phyloP scores from a whole-genome alignment of 2,888 invertebrate genomes.

The Koerneria pararmatus region DNA sequence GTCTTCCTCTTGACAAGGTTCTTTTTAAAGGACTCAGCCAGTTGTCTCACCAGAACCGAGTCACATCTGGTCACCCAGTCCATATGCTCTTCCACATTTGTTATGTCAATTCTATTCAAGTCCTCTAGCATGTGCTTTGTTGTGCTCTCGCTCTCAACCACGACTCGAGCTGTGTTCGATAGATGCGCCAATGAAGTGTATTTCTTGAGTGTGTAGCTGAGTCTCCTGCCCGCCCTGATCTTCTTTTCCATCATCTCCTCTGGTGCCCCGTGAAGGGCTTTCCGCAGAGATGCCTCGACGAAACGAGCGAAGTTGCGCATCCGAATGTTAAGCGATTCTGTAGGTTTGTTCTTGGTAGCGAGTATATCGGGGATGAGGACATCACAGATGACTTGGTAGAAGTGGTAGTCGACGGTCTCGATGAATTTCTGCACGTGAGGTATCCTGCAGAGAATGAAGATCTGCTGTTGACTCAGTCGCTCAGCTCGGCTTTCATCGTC shows the following conservation, averaged over 20 bases:
- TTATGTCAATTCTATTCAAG: slow-evolving; percentile 93
- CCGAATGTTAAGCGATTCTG: slow-evolving; percentile 13
- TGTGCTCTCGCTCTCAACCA: slow-evolving; percentile 87
- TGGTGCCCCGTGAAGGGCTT: slow-evolving; percentile 84
- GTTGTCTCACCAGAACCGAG: not conserved
- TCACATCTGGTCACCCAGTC: slow-evolving; percentile 80
- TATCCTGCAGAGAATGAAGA: slow-evolving; percentile 61
- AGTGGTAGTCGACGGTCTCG: slow-evolving; percentile 65
- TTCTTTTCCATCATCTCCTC: too few relatives aligned
- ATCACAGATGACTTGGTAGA: slow-evolving; percentile 92
- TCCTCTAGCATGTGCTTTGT: slow-evolving; percentile 94
- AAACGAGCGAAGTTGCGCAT: slow-evolving; percentile 81
- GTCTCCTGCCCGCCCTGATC: too few relatives aligned
- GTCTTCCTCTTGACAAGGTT: slow-evolving; percentile 77
- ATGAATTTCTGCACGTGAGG: slow-evolving; percentile 62
- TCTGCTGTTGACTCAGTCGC: slow-evolving; percentile 41
- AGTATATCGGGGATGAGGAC: slow-evolving; percentile 93
- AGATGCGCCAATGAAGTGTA: slow-evolving; percentile 96
- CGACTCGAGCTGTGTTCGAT: slow-evolving; percentile 89
- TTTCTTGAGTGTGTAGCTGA: too few relatives aligned
- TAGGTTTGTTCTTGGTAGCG: slow-evolving; percentile 61
- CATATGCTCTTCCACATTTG: slow-evolving; percentile 84
- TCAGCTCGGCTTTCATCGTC: too few relatives aligned
- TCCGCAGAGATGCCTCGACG: slow-evolving; percentile 77
- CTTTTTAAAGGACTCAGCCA: slow-evolving; percentile 65